Base-by-base conservation (phyloP, 92 coral and sea anemone species). In the Micromussa lordhowensis region DNA sequence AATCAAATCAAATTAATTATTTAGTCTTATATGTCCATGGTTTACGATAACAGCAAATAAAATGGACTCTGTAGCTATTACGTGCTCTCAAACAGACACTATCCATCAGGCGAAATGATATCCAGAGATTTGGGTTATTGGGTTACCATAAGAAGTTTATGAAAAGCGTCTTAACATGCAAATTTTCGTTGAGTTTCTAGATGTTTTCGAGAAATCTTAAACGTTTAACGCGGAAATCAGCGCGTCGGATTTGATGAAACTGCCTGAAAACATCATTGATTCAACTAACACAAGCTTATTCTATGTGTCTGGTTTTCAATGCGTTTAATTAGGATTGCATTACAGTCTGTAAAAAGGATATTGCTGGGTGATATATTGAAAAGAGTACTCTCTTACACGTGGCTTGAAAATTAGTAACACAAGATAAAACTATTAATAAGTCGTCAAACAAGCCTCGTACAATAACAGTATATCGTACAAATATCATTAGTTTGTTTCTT, bases 1-100 rank as follows among this genome's bases (percentile, higher is more conserved):
- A 85, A 85, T 75, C 88, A 86, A 86, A 86, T 76, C 82, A 76
- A 66, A 86, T 86, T 63, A 86, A 86, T 77, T 76, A 86, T 86
- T 86, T 77, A 86, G 77, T 63, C 89, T 86, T 77, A 22, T 86
- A 40, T 16, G 78, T 81, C 80, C 36, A 38, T 84, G 72, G 53
- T 55, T 74, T 74, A 36, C 80, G 68, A 74, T 83, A 83, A 48
- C 77, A 70, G 78, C 86, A 82, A 82, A 54, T 71, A 53, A 69
- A 83, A 71, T 83, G 53, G 76, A 51, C 79, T 72, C 78, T 16
- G 15, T 24, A 68, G 68, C 57, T 19, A 83, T 83, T 83, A 83
- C 10, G 35, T 30, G 40, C 68, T 30, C 78, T 48, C 75, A 69
- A 69, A 69, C 53, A 70, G 78, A 59, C 84, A 38, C 22, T 73